These are phyloP conservation scores for Fistularia commersonii DNA, from an alignment of 2,797 vertebrate genomes.

Conservation along the genomic window DNA sequence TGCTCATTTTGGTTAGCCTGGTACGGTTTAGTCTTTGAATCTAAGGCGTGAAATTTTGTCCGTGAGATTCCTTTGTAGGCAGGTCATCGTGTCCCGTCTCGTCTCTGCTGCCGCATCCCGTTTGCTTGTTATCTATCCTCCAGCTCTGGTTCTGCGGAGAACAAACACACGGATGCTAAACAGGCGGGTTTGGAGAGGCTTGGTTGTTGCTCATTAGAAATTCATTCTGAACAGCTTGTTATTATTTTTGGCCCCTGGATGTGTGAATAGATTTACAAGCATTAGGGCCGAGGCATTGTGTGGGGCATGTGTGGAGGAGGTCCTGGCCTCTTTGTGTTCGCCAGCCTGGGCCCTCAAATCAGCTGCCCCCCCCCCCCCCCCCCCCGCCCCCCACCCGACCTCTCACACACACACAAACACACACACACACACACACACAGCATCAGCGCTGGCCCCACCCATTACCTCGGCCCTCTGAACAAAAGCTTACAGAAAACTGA, in stretches of 20 bases:
- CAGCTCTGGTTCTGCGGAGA: background rate
- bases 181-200: slow-evolving; percentile 23
- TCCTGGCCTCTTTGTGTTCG: slow-evolving; percentile 67
- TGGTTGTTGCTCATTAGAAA: slow-evolving; percentile 56
- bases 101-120: too few species aligned
- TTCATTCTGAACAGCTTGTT: slow-evolving; percentile 73
- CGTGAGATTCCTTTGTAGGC: too few species aligned
- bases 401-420: slow-evolving; percentile 13
- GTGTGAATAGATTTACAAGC: slow-evolving; percentile 81
- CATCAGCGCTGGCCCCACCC: slow-evolving; percentile 29
- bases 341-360: slow-evolving; percentile 59
- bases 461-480: slow-evolving; percentile 35
- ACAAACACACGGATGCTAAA: slow-evolving; percentile 2
- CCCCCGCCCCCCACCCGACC: slow-evolving; percentile 4
- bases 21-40: too few species aligned
- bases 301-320: slow-evolving; percentile 69
- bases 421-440: too few species aligned
- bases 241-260: slow-evolving; percentile 69
- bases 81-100: too few species aligned
- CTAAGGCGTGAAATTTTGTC: too few species aligned
- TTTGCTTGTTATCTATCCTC: slow-evolving; percentile 2
- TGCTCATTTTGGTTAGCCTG: too few species aligned
- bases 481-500: slow-evolving; percentile 59
- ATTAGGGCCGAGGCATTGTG: slow-evolving; percentile 69
- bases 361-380: too few species aligned